Conservation (phyloP, 2,113 vertebrate genomes). For the Vidua macroura region DNA sequence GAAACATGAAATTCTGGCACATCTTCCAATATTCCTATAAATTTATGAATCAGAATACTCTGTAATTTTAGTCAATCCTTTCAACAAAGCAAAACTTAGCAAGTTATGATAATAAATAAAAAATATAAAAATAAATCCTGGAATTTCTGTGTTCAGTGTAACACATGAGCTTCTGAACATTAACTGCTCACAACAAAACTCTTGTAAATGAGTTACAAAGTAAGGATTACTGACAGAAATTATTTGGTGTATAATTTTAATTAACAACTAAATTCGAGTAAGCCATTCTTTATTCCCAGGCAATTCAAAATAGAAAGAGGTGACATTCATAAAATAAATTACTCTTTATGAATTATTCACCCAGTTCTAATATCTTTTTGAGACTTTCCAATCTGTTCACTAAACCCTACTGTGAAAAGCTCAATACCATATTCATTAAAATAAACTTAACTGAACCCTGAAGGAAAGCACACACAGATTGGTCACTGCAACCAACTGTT, state of each 20-base stretch:
- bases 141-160: background rate
- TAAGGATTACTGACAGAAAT: background rate
- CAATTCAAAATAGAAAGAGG: slow-evolving; percentile 37
- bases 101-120: background rate
- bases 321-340: slow-evolving; percentile 48
- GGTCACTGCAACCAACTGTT: background rate
- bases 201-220: background rate
- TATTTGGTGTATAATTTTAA: slow-evolving; percentile 27
- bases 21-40: background rate
- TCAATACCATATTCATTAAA: slow-evolving; percentile 41
- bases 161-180: background rate
- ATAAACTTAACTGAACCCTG: slow-evolving; percentile 10
- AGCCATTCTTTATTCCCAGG: background rate
- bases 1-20: slow-evolving; percentile 15
- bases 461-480: background rate
- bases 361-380: slow-evolving; percentile 15
- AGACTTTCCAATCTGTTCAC: slow-evolving; percentile 42
- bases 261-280: slow-evolving; percentile 19
- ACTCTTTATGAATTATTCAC: slow-evolving; percentile 58
- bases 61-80: background rate
- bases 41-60: background rate
- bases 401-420: slow-evolving; percentile 27
- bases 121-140: background rate
- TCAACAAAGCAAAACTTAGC: background rate
- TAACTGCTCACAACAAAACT: background rate